Evolutionary conservation across 1,140 invertebrate species (phyloP).

Genomic region (Megalonaias nervosa): DNA sequence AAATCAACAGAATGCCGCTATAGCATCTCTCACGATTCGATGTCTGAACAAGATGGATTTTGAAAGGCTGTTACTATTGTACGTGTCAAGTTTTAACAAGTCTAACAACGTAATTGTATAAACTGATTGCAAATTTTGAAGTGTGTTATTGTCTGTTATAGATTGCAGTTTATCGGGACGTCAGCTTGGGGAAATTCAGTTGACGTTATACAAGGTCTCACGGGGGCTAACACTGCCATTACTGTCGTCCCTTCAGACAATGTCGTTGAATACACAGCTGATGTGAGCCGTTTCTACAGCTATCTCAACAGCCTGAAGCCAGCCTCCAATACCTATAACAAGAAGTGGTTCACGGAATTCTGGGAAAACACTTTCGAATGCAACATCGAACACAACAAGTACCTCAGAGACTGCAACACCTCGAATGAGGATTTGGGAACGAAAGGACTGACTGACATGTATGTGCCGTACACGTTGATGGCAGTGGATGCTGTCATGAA

Average conservation of each 20-base stretch:
- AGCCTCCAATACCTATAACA: constrained; percentile 13
- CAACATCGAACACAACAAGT: not conserved
- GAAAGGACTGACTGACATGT: constrained; percentile 16
- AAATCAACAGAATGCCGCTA: too few species aligned
- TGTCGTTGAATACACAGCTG: constrained; percentile 6
- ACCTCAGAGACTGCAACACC: constrained; percentile 17
- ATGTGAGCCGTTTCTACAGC: constrained; percentile 35
- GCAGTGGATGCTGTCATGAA: constrained; percentile 51
- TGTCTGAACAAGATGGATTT: not conserved
- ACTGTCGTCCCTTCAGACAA: constrained; percentile 18
- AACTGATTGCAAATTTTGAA: not conserved
- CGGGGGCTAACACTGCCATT: constrained; percentile 35
- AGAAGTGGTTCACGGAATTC: constrained; percentile 54
- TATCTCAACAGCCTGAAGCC: constrained; percentile 38
- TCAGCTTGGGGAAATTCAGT: constrained; percentile 40
- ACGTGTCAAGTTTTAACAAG: too few species aligned
- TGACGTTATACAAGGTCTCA: constrained; percentile 18
- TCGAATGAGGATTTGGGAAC: constrained; percentile 20
- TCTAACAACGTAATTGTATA: too few species aligned
- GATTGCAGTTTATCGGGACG: constrained; percentile 46
- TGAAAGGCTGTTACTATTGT: not conserved
- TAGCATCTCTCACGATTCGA: not conserved
- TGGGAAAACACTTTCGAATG: constrained; percentile 54
- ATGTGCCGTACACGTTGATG: constrained; percentile 50
- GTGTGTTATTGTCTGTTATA: not conserved